These are phyloP conservation scores for Rhinogobius similis DNA, from an alignment of 2,113 vertebrate genomes.

Conservation along the genomic window DNA sequence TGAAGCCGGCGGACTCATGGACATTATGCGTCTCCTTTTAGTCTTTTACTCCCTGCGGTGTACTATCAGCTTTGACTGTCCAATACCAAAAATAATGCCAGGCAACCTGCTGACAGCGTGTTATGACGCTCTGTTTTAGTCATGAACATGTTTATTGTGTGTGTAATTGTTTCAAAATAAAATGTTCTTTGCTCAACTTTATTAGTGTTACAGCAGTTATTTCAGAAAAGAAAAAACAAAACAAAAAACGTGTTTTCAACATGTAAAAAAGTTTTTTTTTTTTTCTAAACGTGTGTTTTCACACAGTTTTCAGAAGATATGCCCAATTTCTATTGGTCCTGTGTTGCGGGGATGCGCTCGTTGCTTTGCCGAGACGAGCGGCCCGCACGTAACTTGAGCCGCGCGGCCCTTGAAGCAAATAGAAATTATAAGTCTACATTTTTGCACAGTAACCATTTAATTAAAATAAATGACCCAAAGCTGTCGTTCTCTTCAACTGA, in stretches of 20 bases:
- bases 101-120: constrained; percentile 30
- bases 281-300: not conserved
- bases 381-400: not conserved
- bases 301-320: not conserved
- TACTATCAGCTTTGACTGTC: constrained; percentile 52
- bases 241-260: too few species aligned
- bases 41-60: constrained; percentile 44
- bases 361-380: not conserved
- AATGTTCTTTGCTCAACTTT: constrained; percentile 48
- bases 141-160: constrained; percentile 62
- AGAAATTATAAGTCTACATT: not conserved
- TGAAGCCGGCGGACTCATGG: not conserved
- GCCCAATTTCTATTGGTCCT: too few species aligned
- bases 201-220: constrained; percentile 7
- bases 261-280: not conserved
- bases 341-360: not conserved
- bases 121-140: constrained; percentile 27
- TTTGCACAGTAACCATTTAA: not conserved
- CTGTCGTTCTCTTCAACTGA: not conserved
- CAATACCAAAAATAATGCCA: constrained; percentile 48
- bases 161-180: constrained; percentile 68
- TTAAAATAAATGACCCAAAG: not conserved
- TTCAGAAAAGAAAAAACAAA: too few species aligned
- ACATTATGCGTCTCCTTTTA: constrained; percentile 25
- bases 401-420: not conserved